These are phyloP conservation scores for Phrynocephalus forsythii DNA, from an alignment of 2,797 vertebrate genomes.

Conservation along the genomic window DNA sequence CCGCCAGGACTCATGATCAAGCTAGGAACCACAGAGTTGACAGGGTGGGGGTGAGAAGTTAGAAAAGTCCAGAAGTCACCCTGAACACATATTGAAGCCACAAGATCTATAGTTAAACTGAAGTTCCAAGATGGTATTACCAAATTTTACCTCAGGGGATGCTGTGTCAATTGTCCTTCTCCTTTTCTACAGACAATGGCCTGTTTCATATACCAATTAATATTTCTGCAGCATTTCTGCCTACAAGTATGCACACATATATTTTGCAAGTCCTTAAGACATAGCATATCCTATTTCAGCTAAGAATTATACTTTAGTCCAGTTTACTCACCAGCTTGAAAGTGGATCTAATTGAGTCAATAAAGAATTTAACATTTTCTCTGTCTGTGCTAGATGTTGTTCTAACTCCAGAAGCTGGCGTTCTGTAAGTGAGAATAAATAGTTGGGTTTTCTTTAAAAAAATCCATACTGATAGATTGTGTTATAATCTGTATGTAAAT, in stretches of 20 bases:
- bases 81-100: no score
- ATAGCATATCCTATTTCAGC: slow-evolving; percentile 7
- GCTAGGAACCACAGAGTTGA: no score
- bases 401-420: slow-evolving; percentile 90
- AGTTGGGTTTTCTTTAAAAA: neutral
- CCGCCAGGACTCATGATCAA: no score
- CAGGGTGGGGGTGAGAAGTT: no score
- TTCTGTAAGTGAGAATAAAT: slow-evolving; percentile 74
- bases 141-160: no score
- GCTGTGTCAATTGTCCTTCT: no score
- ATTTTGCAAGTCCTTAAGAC: neutral
- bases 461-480: neutral
- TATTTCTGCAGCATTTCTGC: neutral
- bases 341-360: slow-evolving; percentile 91
- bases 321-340: slow-evolving; percentile 86
- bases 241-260: neutral
- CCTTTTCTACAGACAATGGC: no score
- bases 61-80: no score
- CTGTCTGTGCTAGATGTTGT: slow-evolving; percentile 87
- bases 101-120: no score
- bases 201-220: neutral
- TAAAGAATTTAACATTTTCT: slow-evolving; percentile 92
- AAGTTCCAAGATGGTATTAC: no score
- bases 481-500: neutral
- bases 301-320: slow-evolving; percentile 10